Percentiles rank a stretch among this genome's conserved stretches.
phyloP scores from a whole-genome alignment of 2,113 vertebrate species.

The Ochotona princeps region DNA sequence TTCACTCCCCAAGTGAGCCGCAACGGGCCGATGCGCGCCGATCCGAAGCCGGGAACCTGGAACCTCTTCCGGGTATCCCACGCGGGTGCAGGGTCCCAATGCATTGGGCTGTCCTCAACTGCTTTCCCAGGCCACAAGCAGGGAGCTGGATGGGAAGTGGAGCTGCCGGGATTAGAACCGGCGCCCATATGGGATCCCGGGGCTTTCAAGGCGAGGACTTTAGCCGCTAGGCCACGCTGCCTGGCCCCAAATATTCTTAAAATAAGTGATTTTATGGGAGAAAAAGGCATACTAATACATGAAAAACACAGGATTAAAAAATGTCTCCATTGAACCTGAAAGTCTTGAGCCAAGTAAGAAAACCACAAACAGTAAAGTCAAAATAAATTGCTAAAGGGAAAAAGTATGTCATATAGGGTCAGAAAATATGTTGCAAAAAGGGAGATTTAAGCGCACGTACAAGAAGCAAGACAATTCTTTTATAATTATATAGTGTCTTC shows the following conservation, averaged over 20 bases:
- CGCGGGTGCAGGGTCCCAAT: too few relatives aligned
- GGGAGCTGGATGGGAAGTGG: too few relatives aligned
- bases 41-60: too few relatives aligned
- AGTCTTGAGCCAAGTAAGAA: slow-evolving; percentile 39
- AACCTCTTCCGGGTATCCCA: too few relatives aligned
- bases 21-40: too few relatives aligned
- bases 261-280: slow-evolving; percentile 33
- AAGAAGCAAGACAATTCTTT: slow-evolving; percentile 33
- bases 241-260: not conserved
- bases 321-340: slow-evolving; percentile 12
- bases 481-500: slow-evolving; percentile 1
- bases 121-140: too few relatives aligned
- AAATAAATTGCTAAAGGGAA: not conserved
- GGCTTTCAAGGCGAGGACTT: too few relatives aligned
- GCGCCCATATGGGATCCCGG: too few relatives aligned
- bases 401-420: not conserved
- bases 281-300: not conserved
- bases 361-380: slow-evolving; percentile 4
- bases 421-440: not conserved
- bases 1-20: too few relatives aligned
- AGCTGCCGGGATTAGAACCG: too few relatives aligned
- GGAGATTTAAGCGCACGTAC: slow-evolving; percentile 18
- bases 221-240: too few relatives aligned
- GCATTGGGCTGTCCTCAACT: too few relatives aligned
- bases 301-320: not conserved